phyloP scores from a whole-genome alignment of 2,113 vertebrate species.

The Speoplatyrhinus poulsoni region DNA sequence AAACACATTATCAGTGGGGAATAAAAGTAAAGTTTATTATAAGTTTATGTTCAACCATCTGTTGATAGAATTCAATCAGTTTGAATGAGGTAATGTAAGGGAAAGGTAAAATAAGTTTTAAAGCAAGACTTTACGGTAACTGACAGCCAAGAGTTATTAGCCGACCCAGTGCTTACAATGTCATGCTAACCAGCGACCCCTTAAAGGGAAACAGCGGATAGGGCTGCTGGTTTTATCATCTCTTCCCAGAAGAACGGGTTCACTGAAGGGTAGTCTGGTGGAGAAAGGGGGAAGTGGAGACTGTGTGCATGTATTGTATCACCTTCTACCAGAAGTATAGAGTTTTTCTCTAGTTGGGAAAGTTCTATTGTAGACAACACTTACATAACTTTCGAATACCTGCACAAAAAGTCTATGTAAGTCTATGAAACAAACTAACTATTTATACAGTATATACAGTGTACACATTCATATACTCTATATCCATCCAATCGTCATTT shows the following conservation, averaged over 20 bases:
- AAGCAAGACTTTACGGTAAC: background rate
- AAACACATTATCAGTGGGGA: no score
- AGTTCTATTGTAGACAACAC: constrained; percentile 11
- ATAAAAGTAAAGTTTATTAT: no score
- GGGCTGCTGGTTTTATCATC: constrained; percentile 49
- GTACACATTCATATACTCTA: no score
- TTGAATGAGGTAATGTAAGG: no score
- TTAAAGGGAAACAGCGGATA: constrained; percentile 36
- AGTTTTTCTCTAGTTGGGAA: constrained; percentile 15
- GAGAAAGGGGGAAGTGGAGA: constrained; percentile 22
- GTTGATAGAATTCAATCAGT: no score
- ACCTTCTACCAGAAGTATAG: constrained; percentile 34
- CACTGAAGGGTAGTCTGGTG: constrained; percentile 54
- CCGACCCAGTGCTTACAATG: background rate
- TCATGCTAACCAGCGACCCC: constrained; percentile 34
- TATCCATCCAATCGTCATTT: no score
- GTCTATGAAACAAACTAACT: no score
- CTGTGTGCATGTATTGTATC: constrained; percentile 43
- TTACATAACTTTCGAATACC: background rate
- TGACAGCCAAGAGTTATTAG: constrained; percentile 35
- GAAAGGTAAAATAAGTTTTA: constrained; percentile 23
- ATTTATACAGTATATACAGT: no score
- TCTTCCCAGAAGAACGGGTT: constrained; percentile 51
- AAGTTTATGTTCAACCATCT: no score
- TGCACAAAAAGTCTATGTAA: background rate